Percentiles rank a stretch among this genome's conserved stretches.
These are phyloP conservation scores for Bryconaethiops microstoma DNA, from an alignment of 2,797 vertebrate species.

Conservation along the genomic window DNA sequence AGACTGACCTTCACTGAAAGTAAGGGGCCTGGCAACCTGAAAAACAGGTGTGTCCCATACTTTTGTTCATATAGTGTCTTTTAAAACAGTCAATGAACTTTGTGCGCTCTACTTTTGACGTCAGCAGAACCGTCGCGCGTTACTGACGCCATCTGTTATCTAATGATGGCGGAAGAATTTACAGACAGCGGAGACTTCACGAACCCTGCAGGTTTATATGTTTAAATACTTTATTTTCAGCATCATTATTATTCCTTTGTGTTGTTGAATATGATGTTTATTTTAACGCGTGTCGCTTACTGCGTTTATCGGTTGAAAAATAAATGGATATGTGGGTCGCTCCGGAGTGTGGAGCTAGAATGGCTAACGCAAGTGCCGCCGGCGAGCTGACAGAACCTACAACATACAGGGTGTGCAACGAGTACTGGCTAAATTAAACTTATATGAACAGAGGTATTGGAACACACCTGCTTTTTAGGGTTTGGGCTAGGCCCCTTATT, in stretches of 20 bases:
- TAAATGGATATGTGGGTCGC: background rate
- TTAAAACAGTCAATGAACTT: too few species aligned
- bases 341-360: background rate
- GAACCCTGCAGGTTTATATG: conserved; percentile 68
- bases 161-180: conserved; percentile 77
- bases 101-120: background rate
- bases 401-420: too few species aligned
- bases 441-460: too few species aligned
- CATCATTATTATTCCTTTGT: too few species aligned
- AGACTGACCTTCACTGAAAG: too few species aligned
- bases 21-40: too few species aligned
- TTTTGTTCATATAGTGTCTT: too few species aligned
- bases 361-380: background rate
- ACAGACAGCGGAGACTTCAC: conserved; percentile 70
- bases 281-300: background rate
- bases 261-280: background rate
- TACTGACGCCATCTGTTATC: conserved; percentile 64
- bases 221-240: background rate
- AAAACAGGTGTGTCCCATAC: too few species aligned
- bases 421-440: too few species aligned
- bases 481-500: too few species aligned
- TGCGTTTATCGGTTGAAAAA: background rate
- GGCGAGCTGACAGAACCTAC: too few species aligned
- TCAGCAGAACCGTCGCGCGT: conserved; percentile 53
- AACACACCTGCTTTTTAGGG: too few species aligned